Conservation (phyloP, 1,140 invertebrate genomes). For the Drosophila micromelanica region DNA sequence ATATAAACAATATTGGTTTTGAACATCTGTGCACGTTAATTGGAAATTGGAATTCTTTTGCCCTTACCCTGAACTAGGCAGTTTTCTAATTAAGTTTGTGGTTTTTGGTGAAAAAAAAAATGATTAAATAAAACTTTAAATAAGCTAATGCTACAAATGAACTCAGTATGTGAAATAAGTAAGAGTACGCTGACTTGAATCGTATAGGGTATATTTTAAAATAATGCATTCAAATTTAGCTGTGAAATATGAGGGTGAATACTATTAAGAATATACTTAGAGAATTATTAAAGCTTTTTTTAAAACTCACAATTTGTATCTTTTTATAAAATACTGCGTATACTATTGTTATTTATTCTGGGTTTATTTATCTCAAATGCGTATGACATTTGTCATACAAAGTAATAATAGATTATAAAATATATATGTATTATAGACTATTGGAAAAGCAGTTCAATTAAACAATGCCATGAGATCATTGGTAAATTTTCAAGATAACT, state of each 20-base stretch:
- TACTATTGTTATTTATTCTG: background rate
- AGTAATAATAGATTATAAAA: background rate
- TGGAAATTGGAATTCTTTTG: conserved; percentile 34
- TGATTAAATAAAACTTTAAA: background rate
- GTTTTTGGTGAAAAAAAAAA: background rate
- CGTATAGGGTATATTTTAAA: too few species aligned
- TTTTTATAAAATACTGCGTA: too few species aligned
- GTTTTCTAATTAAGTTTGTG: conserved; percentile 41
- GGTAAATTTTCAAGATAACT: background rate
- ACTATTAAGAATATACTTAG: too few species aligned
- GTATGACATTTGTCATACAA: background rate
- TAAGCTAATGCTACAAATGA: background rate
- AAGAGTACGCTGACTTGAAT: too few species aligned
- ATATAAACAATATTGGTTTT: conserved; percentile 27
- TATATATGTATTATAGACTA: conserved; percentile 1
- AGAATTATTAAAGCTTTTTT: too few species aligned
- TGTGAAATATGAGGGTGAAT: too few species aligned
- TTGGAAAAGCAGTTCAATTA: background rate
- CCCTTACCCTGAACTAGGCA: conserved; percentile 36
- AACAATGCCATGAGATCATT: conserved; percentile 22
- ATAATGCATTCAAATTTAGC: too few species aligned
- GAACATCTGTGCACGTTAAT: conserved; percentile 53
- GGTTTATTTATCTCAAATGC: background rate
- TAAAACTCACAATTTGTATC: too few species aligned
- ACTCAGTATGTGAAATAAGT: background rate